phyloP scores from a whole-genome alignment of 2,797 vertebrate genomes.

The Typhlichthys eigenmanni region DNA sequence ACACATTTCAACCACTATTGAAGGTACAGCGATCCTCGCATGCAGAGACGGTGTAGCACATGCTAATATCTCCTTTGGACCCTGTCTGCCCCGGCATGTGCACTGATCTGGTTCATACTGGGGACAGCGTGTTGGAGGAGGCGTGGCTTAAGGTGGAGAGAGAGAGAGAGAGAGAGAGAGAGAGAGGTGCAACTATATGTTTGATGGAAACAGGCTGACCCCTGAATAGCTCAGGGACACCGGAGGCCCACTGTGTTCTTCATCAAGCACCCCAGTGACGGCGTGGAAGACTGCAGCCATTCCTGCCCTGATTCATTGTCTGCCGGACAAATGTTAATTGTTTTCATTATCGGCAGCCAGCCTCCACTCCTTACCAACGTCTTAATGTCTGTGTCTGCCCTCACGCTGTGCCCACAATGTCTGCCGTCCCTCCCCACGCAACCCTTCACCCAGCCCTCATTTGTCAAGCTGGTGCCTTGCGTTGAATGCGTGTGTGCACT shows the following conservation, averaged over 20 bases:
- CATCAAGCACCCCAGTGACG: conserved; percentile 76
- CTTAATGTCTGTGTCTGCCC: conserved; percentile 75
- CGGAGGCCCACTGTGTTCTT: conserved; percentile 79
- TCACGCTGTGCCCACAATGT: conserved; percentile 72
- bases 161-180: conserved; percentile 11
- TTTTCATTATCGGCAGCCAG: conserved; percentile 84
- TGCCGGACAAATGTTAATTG: conserved; percentile 93
- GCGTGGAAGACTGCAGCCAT: conserved; percentile 87
- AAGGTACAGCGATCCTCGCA: not conserved
- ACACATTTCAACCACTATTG: not conserved
- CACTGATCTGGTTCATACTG: conserved; percentile 22
- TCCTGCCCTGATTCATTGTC: conserved; percentile 90
- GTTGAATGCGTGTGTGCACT: too few species aligned
- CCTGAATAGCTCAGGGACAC: conserved; percentile 66
- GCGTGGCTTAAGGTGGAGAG: conserved; percentile 48
- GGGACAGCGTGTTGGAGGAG: conserved; percentile 32
- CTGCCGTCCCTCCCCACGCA: conserved; percentile 42
- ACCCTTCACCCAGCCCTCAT: conserved; percentile 55
- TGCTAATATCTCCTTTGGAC: not conserved
- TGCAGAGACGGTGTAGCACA: not conserved
- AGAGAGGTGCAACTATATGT: conserved; percentile 27
- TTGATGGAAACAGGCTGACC: conserved; percentile 85
- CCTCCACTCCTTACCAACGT: conserved; percentile 78
- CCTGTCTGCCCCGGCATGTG: not conserved
- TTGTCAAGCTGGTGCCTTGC: conserved; percentile 39